Percentiles rank a stretch among this genome's conserved stretches.
Conservation (phyloP, 2,888 invertebrate species). For the Pecten maximus region DNA sequence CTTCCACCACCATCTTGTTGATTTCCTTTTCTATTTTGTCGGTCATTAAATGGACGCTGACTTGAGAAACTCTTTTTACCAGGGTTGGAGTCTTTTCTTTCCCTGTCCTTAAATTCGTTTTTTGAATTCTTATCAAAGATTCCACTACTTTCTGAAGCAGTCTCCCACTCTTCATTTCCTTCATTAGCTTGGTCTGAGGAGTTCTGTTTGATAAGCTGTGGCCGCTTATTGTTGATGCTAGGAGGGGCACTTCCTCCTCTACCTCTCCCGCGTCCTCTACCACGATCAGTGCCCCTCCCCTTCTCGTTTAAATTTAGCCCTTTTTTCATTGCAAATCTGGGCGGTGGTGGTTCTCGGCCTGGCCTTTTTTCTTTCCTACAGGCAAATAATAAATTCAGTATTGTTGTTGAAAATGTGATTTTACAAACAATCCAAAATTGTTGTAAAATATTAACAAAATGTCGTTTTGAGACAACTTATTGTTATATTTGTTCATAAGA, state of each 20-base stretch:
- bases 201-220: slow-evolving; percentile 80
- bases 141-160: slow-evolving; percentile 90
- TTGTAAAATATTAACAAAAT: too few relatives aligned
- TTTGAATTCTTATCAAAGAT: slow-evolving; percentile 78
- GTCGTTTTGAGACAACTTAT: too few relatives aligned
- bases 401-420: too few relatives aligned
- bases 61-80: slow-evolving; percentile 82
- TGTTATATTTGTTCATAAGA: too few relatives aligned
- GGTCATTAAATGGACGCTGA: slow-evolving; percentile 81
- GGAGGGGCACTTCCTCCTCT: slow-evolving; percentile 82
- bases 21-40: slow-evolving; percentile 74
- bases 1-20: slow-evolving; percentile 53
- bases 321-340: slow-evolving; percentile 66
- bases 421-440: background rate
- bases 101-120: slow-evolving; percentile 74
- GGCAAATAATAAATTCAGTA: slow-evolving; percentile 3
- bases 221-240: slow-evolving; percentile 67
- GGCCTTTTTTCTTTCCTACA: slow-evolving; percentile 66
- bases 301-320: slow-evolving; percentile 58
- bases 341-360: slow-evolving; percentile 74
- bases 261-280: slow-evolving; percentile 81
- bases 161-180: slow-evolving; percentile 87
- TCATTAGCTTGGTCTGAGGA: slow-evolving; percentile 81
- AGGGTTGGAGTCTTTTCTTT: slow-evolving; percentile 64
- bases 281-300: slow-evolving; percentile 77